Base-by-base conservation (phyloP, 2,797 vertebrate genomes). In the Anniella stebbinsi region DNA sequence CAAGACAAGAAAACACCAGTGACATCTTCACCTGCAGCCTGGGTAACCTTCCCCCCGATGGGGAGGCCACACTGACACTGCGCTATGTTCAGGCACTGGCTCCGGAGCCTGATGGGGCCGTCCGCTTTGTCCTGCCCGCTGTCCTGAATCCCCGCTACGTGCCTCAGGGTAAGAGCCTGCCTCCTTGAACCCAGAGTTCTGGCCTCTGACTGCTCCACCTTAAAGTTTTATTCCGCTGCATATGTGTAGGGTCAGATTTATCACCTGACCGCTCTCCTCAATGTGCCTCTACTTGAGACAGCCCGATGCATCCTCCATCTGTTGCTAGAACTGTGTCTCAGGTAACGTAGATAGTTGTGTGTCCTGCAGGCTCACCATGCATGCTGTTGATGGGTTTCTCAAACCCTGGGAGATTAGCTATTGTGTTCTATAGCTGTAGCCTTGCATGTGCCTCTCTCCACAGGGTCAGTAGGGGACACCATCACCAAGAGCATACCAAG, bases 111-210 rank as follows among this genome's bases (percentile, higher is more conserved):
- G 98, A 97, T 0, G 95, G 97, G 0, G 97, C 97, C 1, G 93
- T 98, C 93, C 96, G 97, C 73, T 98, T 98, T 66, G 97, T 97
- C 93, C 96, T 98, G 78, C 98, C 98, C 1, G 96, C 96, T 9
- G 95, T 98, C 66, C 97, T 98, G 87, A 98, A 98, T 93, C 98
- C 98, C 63, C 96, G 97, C 88, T 98, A 98, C 93, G 92, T 94
- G 11, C 97, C 97, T 36, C 89, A 80, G 28, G 97, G 98, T 98
- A 93, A 87, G 93, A 13, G 2, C 2, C 57, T 17, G 12, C 21
- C 2, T 12, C n/a, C 18, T 28, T 18, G 45, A 45, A 51, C 28
- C 2, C 7, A 45, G 6, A 13, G 73, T 28, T 28, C 51, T 38
- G 69, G 0, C n/a, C n/a, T n/a, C 11, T 67, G 25, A 15, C 4